Conservation (phyloP, 2,888 invertebrate genomes). For the Quadroppia sp. region DNA sequence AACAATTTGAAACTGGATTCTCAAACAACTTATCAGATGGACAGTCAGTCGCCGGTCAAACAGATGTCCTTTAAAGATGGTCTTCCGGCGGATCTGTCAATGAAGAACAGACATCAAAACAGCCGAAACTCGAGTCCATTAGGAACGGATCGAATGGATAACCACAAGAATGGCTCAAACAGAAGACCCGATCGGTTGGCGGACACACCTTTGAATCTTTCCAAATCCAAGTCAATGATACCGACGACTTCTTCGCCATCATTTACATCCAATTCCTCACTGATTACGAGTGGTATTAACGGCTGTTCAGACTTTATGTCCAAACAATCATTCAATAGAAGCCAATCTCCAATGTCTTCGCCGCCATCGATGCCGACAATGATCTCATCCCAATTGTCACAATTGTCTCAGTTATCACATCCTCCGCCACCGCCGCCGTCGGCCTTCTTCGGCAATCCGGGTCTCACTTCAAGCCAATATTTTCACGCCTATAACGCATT, state of each 20-base stretch:
- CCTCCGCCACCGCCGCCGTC: conserved; percentile 14
- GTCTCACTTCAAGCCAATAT: conserved; percentile 13
- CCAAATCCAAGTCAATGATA: neutral
- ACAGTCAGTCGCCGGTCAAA: conserved; percentile 16
- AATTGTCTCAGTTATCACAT: neutral
- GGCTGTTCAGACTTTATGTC: conserved; percentile 5
- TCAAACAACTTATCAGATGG: conserved; percentile 3
- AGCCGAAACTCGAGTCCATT: conserved; percentile 32
- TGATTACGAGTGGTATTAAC: conserved; percentile 24
- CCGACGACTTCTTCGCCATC: neutral
- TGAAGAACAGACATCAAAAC: conserved; percentile 6
- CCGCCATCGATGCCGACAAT: conserved; percentile 19
- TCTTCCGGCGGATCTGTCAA: conserved; percentile 16
- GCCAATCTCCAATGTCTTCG: conserved; percentile 21
- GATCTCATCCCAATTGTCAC: conserved; percentile 25
- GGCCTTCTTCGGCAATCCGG: conserved; percentile 16
- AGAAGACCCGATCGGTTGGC: neutral
- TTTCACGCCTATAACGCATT: conserved; percentile 27
- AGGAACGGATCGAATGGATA: neutral
- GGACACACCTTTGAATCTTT: conserved; percentile 19
- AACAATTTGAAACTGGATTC: conserved; percentile 16
- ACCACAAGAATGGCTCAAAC: conserved; percentile 6
- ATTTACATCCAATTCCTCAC: conserved; percentile 3
- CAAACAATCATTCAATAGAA: conserved; percentile 12
- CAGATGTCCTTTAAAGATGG: neutral